Evolutionary conservation across 2,888 invertebrate genomes (phyloP).

Genomic region (Cephus runcator): DNA sequence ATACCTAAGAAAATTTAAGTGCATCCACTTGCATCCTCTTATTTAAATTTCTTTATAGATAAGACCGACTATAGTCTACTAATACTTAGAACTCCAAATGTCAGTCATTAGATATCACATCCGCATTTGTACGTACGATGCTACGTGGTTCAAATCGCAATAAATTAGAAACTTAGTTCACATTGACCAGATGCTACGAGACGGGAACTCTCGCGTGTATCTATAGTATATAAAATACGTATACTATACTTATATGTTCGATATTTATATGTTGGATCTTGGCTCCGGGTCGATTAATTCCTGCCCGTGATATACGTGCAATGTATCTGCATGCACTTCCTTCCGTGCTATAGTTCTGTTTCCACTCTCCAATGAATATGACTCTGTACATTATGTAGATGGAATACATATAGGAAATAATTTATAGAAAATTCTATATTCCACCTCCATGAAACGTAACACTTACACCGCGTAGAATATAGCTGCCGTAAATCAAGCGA

Average conservation of each 20-base stretch:
- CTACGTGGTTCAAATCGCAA: conserved; percentile 8
- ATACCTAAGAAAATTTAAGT: not conserved
- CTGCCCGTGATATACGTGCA: not conserved
- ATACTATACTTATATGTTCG: not conserved
- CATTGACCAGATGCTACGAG: not conserved
- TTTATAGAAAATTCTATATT: not conserved
- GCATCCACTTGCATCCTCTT: not conserved
- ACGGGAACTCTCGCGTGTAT: not conserved
- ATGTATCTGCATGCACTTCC: not conserved
- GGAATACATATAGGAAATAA: not conserved
- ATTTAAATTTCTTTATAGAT: not conserved
- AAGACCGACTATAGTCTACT: not conserved
- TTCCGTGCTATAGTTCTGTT: not conserved
- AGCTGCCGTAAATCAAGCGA: not conserved
- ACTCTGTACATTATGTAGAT: not conserved
- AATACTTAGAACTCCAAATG: not conserved
- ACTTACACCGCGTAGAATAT: not conserved
- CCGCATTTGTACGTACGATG: not conserved
- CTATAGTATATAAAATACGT: not conserved
- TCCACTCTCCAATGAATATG: not conserved
- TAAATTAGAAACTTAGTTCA: conserved; percentile 18
- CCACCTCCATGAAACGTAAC: not conserved
- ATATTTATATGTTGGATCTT: not conserved
- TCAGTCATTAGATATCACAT: conserved; percentile 4
- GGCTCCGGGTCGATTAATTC: not conserved